phyloP scores from a whole-genome alignment of 2,797 vertebrate species.

The Smutsia gigantea region DNA sequence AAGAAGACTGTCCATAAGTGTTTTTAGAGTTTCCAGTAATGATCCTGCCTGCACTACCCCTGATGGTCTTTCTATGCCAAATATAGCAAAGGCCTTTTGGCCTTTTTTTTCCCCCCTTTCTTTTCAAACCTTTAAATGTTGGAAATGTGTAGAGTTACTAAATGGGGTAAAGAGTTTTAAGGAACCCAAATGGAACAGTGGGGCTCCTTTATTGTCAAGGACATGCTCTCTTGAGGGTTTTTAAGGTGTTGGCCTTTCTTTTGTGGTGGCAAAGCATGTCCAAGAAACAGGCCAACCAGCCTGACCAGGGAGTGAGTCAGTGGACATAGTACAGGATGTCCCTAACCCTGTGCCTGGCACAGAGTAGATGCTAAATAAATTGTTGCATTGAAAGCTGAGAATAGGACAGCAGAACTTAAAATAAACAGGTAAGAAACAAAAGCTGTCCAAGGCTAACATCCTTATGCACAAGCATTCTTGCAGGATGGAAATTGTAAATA shows the following conservation, averaged over 20 bases:
- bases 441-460: background rate
- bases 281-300: conserved; percentile 37
- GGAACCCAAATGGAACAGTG: background rate
- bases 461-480: background rate
- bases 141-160: conserved; percentile 51
- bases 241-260: background rate
- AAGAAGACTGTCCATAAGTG: conserved; percentile 64
- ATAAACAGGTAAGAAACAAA: background rate
- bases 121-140: conserved; percentile 45
- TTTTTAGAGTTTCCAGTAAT: conserved; percentile 73
- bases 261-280: background rate
- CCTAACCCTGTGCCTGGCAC: background rate
- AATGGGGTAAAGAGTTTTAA: conserved; percentile 53
- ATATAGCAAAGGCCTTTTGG: conserved; percentile 51
- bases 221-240: background rate
- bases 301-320: background rate
- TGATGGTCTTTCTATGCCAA: conserved; percentile 53
- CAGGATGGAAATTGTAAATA: background rate
- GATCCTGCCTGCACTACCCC: conserved; percentile 19
- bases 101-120: background rate
- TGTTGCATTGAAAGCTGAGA: background rate
- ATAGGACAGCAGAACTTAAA: background rate
- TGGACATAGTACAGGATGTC: background rate
- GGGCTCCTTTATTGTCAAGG: background rate
- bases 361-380: conserved; percentile 40